phyloP scores from a whole-genome alignment of 2,888 invertebrate species.

The Drosophila nigricruria region DNA sequence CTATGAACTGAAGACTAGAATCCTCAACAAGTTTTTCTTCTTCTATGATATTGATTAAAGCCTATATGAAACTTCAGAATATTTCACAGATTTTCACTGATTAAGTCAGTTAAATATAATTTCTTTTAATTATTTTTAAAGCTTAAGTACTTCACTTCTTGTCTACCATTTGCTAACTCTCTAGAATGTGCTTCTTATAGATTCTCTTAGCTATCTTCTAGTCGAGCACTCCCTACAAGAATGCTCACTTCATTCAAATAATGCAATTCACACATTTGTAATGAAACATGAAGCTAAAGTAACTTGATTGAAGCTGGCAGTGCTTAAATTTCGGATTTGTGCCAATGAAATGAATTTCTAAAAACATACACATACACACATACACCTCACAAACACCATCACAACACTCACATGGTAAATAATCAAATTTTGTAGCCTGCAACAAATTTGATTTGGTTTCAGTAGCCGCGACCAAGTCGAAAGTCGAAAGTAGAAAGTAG shows the following conservation, averaged over 20 bases:
- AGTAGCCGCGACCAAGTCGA: constrained; percentile 24
- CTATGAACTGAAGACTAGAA: no score
- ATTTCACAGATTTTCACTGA: no score
- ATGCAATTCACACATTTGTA: background rate
- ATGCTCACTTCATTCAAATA: background rate
- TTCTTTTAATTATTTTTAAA: no score
- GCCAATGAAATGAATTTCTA: constrained; percentile 12
- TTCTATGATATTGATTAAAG: no score
- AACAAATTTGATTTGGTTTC: constrained; percentile 63
- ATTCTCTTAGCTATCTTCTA: background rate
- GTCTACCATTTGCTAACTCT: no score
- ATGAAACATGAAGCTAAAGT: background rate
- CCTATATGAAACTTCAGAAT: no score
- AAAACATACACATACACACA: background rate
- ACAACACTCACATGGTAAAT: constrained; percentile 24
- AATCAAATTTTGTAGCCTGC: constrained; percentile 64
- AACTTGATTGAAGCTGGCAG: constrained; percentile 2
- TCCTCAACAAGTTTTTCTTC: no score
- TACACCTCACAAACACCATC: background rate
- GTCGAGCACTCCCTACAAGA: background rate
- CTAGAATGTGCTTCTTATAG: no score
- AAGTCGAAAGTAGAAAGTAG: constrained; percentile 2
- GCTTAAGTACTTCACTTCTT: no score
- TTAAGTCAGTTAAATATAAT: no score
- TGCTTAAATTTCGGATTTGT: constrained; percentile 1